These are phyloP conservation scores for Odontomyia ornata DNA, from an alignment of 2,888 invertebrate genomes.

Conservation along the genomic window DNA sequence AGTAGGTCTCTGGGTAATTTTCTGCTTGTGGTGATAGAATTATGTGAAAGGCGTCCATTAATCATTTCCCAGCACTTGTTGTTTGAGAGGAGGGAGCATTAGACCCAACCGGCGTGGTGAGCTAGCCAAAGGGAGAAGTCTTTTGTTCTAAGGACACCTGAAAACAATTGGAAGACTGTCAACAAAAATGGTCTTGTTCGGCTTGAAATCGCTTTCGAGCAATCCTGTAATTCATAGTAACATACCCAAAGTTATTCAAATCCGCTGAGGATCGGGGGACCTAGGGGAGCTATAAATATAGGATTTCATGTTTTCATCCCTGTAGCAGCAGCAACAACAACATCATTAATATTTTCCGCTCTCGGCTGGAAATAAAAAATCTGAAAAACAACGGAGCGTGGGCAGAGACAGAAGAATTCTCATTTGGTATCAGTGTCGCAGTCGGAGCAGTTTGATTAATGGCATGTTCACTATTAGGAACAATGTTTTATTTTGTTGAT, in stretches of 20 bases:
- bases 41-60: slow-evolving; percentile 5
- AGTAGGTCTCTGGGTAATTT: slow-evolving; percentile 1
- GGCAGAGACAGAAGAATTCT: no score
- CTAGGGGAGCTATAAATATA: slow-evolving; percentile 3
- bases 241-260: not conserved
- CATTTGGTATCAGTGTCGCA: not conserved
- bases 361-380: no score
- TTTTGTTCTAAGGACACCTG: slow-evolving; percentile 4
- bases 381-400: no score
- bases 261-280: not conserved
- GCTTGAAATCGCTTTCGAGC: not conserved
- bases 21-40: not conserved
- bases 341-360: no score
- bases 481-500: slow-evolving; percentile 14
- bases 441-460: slow-evolving; percentile 30
- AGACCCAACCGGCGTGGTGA: not conserved
- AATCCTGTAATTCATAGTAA: slow-evolving; percentile 10
- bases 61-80: slow-evolving; percentile 18
- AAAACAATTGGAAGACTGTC: slow-evolving; percentile 37
- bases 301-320: slow-evolving; percentile 8
- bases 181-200: slow-evolving; percentile 11
- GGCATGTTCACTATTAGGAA: not conserved
- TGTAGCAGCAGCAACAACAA: no score
- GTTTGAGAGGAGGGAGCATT: not conserved
- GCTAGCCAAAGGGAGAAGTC: not conserved